Percentiles rank a stretch among this genome's conserved stretches.
Conservation (phyloP, 2,888 invertebrate species). For the Melanotus villosus region DNA sequence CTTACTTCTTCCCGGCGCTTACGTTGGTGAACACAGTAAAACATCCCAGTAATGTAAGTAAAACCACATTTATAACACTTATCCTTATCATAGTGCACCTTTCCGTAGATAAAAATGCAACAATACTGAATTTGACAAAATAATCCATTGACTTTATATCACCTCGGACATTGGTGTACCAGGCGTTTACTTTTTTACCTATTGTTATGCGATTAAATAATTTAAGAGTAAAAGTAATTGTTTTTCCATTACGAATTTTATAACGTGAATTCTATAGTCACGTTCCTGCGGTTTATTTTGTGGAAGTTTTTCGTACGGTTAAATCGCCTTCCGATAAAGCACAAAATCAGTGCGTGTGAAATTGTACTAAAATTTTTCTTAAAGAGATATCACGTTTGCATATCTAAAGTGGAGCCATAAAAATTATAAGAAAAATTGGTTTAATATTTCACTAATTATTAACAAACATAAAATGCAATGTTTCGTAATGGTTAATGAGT, state of each 20-base stretch:
- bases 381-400: background rate
- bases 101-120: too few relatives aligned
- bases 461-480: too few relatives aligned
- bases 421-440: background rate
- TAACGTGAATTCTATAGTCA: background rate
- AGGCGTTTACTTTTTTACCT: background rate
- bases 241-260: background rate
- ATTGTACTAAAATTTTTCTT: constrained; percentile 11
- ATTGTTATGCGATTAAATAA: constrained; percentile 4
- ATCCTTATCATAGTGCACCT: background rate
- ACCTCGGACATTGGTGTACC: background rate
- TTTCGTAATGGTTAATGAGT: too few relatives aligned
- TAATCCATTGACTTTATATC: constrained; percentile 19
- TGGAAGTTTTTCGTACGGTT: background rate
- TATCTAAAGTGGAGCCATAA: background rate
- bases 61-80: too few relatives aligned
- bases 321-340: constrained; percentile 2
- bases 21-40: background rate
- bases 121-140: constrained; percentile 17
- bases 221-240: constrained; percentile 14
- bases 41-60: background rate
- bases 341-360: constrained; percentile 25
- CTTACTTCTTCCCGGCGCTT: constrained; percentile 6
- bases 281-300: constrained; percentile 15
- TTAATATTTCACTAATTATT: too few relatives aligned